These are phyloP conservation scores for Hedya salicella DNA, from an alignment of 2,888 invertebrate species.

Conservation along the genomic window DNA sequence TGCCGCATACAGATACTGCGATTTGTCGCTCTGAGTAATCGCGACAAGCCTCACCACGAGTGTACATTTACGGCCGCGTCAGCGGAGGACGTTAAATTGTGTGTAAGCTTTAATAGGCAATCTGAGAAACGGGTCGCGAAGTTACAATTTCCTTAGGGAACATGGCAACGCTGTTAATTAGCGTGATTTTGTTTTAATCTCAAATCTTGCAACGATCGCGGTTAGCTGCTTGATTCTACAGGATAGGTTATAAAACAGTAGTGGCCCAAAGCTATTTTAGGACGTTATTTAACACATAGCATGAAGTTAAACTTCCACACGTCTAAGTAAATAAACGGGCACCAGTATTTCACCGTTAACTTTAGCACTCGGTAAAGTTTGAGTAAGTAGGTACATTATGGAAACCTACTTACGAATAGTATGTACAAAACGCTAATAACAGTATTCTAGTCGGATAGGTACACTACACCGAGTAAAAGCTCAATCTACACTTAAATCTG, in stretches of 20 bases:
- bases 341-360: neutral
- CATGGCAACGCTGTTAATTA: slow-evolving; percentile 23
- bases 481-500: no score
- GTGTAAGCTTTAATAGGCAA: slow-evolving; percentile 33
- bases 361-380: neutral
- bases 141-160: slow-evolving; percentile 28
- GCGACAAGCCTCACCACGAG: slow-evolving; percentile 34
- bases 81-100: slow-evolving; percentile 16
- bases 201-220: neutral
- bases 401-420: no score
- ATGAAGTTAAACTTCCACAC: neutral
- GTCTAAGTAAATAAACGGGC: neutral
- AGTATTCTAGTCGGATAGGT: no score
- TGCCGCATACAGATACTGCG: slow-evolving; percentile 71
- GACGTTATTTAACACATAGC: neutral
- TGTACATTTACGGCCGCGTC: slow-evolving; percentile 28
- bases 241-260: neutral
- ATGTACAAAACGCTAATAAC: no score
- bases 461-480: no score
- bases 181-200: slow-evolving; percentile 13
- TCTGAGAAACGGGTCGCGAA: slow-evolving; percentile 31
- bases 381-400: no score
- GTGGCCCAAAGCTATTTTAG: neutral
- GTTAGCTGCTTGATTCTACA: neutral
- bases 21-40: slow-evolving; percentile 48